phyloP scores from a whole-genome alignment of 2,888 invertebrate species.

The Trilocha varians region DNA sequence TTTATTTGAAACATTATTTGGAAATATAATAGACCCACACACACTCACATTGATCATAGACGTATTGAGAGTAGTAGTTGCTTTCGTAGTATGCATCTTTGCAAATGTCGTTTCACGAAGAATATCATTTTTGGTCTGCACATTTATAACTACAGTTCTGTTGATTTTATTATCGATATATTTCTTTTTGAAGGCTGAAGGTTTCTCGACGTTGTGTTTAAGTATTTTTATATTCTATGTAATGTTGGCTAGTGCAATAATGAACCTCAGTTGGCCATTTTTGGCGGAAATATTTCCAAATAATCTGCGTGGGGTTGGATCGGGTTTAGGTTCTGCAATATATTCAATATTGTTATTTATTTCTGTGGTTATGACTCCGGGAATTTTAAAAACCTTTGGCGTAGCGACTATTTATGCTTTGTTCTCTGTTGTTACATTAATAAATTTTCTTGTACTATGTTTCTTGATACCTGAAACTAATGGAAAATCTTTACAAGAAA shows the following conservation, averaged over 20 bases:
- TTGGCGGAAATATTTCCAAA: no score
- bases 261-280: no score
- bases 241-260: no score
- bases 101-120: constrained; percentile 6
- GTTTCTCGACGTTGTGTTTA: no score
- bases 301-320: no score
- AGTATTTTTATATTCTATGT: no score
- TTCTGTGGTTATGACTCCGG: constrained; percentile 5
- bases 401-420: constrained; percentile 1
- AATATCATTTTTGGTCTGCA: constrained; percentile 2
- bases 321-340: no score
- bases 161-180: no score
- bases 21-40: constrained; percentile 6
- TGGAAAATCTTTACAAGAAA: constrained; percentile 73
- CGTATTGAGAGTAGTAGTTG: background rate
- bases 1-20: constrained; percentile 6
- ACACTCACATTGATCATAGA: constrained; percentile 6
- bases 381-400: constrained; percentile 5
- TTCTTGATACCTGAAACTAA: constrained; percentile 29
- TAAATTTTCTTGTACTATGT: constrained; percentile 8
- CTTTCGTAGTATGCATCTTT: constrained; percentile 2
- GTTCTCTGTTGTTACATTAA: background rate
- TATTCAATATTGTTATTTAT: no score
- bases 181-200: no score
- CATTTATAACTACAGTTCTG: no score